Evolutionary conservation across 2,113 vertebrate species (phyloP).

Genomic region (Scytalopus superciliaris): DNA sequence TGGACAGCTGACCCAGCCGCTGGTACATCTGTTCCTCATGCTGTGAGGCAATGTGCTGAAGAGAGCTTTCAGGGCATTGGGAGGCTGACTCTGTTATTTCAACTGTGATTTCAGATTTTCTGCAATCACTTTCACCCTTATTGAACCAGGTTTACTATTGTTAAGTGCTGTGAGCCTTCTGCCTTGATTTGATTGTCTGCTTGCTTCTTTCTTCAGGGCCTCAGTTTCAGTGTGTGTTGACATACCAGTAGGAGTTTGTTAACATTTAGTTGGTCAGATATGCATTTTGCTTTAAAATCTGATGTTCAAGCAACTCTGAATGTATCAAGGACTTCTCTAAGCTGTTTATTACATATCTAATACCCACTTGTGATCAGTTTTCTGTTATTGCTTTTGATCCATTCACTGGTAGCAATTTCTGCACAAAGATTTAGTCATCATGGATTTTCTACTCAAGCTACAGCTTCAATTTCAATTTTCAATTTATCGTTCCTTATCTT

Average conservation of each 20-base stretch:
- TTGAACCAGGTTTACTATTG: background rate
- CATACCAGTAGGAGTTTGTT: background rate
- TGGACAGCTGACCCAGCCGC: background rate
- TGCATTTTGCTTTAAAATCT: background rate
- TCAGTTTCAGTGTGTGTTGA: background rate
- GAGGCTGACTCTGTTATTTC: background rate
- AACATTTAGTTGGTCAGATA: background rate
- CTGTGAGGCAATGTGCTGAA: background rate
- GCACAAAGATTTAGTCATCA: background rate
- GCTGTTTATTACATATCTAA: background rate
- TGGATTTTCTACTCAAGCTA: background rate
- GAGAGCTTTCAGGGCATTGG: rapidly evolving
- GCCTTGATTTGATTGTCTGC: background rate
- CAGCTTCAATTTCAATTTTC: background rate
- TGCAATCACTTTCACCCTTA: background rate
- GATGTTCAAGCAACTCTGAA: background rate
- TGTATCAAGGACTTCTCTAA: background rate
- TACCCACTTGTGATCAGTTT: background rate
- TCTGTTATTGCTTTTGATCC: background rate
- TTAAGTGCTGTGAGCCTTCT: background rate
- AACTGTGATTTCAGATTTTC: background rate
- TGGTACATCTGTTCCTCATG: rapidly evolving
- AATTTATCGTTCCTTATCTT: background rate
- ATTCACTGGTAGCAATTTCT: background rate
- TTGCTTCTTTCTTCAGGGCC: background rate